A percentile compares a stretch with the other conserved stretches of the same genome.
These are phyloP conservation scores for Hololepta plana DNA, from an alignment of 2,888 invertebrate species.

Conservation along the genomic window DNA sequence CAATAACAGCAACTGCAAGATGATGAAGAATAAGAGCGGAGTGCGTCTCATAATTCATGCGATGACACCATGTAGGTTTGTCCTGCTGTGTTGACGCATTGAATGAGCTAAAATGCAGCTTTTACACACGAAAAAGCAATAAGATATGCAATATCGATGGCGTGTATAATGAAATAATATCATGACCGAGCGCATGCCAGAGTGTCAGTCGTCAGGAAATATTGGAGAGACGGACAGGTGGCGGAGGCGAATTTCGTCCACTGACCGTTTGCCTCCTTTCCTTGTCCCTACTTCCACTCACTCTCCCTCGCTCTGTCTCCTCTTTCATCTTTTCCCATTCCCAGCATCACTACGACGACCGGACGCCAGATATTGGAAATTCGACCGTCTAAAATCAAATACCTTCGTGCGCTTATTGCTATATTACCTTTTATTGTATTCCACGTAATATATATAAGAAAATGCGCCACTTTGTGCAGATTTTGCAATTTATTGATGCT, in stretches of 20 bases:
- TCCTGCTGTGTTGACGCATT: constrained; percentile 13
- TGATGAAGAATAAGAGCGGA: no score
- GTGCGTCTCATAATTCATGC: constrained; percentile 9
- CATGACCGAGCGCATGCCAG: no score
- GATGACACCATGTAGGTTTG: constrained; percentile 11
- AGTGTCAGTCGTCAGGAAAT: no score
- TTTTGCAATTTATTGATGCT: constrained; percentile 11
- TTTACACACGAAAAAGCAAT: constrained; percentile 9
- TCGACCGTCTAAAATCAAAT: constrained; percentile 7
- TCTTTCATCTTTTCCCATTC: no score
- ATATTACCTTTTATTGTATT: constrained; percentile 6
- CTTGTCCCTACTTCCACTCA: no score
- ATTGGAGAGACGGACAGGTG: no score
- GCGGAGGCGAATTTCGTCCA: no score
- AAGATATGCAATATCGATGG: constrained; percentile 5
- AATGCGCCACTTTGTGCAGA: constrained; percentile 11
- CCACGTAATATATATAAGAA: constrained; percentile 10
- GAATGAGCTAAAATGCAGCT: constrained; percentile 12
- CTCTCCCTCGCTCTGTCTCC: no score
- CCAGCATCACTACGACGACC: no score
- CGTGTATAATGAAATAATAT: constrained; percentile 7
- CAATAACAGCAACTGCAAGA: no score
- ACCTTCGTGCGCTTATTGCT: constrained; percentile 7
- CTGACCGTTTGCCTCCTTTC: constrained; percentile 4
- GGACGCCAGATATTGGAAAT: constrained; percentile 8